Base-by-base conservation (phyloP, 2,113 vertebrate species). In the Neotragus pygmaeus region DNA sequence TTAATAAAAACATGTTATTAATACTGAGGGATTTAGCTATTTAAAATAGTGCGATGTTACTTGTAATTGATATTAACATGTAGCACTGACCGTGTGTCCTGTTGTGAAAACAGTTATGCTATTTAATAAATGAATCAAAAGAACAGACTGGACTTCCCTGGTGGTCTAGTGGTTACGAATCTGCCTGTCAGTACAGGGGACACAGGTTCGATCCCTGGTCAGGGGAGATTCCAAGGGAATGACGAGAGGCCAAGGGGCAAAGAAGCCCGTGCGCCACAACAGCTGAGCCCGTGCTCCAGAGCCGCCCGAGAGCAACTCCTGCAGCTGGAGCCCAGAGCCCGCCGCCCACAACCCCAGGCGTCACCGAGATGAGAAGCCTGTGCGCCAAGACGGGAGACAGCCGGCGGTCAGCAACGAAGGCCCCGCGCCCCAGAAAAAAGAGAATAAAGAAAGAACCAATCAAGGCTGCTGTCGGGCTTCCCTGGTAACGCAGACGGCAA, bases 241-340 rank as follows among this genome's bases (percentile, higher is more conserved):
- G 66, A 6, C 5, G 5, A 23, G n/a, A 70, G 19, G 66, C n/a
- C 66, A 12, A 23, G n/a, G 66, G 19, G 66, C 66, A 39, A 39
- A 39, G 70, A 43, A 27, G 70, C 23, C 12, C 6, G 0, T 27
- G 36, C 10, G 0, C 10, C 10, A 0, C 66, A 21, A 0, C 36
- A 11, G 36, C 66, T 39, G n/a, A 39, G n/a, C 66, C 66, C 3
- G 36, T 0, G 6, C 66, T 14, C 23, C 70, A 43, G 70, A 70
- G n/a, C 66, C 66, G 0, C 11, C 62, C 62, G n/a, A 2, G 33
- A 9, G 33, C 62, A 66, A 19, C 62, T 17, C 62, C 43, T 6
- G 43, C 4, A 43, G 43, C 43, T 5, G 43, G 43, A 43, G 6
- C 43, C 64, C 10, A 12, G 23, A 43, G 21, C 6, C 23, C 11